Conservation (phyloP, 2,888 invertebrate species). For the Dynastes grantii region DNA sequence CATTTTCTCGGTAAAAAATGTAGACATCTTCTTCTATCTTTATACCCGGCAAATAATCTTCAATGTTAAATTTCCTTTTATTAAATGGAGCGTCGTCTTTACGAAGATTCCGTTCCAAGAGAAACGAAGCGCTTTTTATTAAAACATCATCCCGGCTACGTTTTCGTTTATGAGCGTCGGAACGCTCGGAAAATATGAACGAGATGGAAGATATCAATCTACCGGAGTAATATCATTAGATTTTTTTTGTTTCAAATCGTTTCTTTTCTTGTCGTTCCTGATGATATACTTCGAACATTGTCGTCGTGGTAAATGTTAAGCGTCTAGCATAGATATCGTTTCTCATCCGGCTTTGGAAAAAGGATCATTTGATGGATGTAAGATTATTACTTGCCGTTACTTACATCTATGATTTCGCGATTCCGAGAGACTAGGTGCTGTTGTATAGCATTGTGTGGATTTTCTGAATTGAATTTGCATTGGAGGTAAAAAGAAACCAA, state of each 20-base stretch:
- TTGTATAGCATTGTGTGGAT: too few species aligned
- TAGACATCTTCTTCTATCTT: too few species aligned
- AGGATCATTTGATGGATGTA: too few species aligned
- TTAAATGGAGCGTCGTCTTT: not conserved
- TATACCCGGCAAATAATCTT: not conserved
- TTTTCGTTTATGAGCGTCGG: not conserved
- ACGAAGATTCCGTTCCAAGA: not conserved
- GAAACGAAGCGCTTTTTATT: not conserved
- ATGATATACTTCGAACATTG: not conserved
- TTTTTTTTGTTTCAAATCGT: not conserved
- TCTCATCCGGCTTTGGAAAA: too few species aligned
- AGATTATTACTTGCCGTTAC: too few species aligned
- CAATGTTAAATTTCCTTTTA: not conserved
- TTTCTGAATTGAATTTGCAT: too few species aligned
- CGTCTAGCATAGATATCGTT: too few species aligned
- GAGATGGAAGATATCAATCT: slow-evolving; percentile 2
- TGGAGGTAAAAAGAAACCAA: too few species aligned
- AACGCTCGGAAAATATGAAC: not conserved
- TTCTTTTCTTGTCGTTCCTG: not conserved
- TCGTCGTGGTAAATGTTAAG: not conserved
- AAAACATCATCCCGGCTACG: not conserved
- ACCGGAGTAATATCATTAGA: not conserved
- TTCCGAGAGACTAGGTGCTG: too few species aligned
- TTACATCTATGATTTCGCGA: too few species aligned
- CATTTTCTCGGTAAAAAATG: too few species aligned